These are phyloP conservation scores for Eulemur albifrons DNA, from an alignment of 2,797 vertebrate genomes.

Conservation along the genomic window DNA sequence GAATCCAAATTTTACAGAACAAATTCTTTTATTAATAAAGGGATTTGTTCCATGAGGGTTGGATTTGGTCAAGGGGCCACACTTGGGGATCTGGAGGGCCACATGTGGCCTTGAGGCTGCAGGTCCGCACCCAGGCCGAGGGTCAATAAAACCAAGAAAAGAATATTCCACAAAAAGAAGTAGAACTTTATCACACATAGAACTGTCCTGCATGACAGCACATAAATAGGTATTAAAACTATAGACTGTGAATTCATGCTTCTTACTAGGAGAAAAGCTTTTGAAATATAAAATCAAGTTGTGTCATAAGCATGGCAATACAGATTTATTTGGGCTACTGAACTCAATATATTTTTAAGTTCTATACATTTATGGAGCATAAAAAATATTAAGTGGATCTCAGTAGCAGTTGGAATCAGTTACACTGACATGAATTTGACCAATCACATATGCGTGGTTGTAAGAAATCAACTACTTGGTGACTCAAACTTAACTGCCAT, in stretches of 20 bases:
- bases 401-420: background rate
- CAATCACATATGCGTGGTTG: background rate
- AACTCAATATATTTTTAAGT: background rate
- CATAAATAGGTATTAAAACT: background rate
- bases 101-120: too few relatives aligned
- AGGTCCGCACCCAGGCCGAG: background rate
- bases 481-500: background rate
- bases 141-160: conserved; percentile 40
- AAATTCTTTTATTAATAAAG: too few relatives aligned
- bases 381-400: background rate
- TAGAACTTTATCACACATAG: background rate
- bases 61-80: too few relatives aligned
- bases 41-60: too few relatives aligned
- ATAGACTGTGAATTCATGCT: background rate
- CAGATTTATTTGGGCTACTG: background rate
- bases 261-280: background rate
- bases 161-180: conserved; percentile 7
- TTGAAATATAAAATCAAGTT: conserved; percentile 43
- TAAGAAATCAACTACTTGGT: background rate
- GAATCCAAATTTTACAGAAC: too few relatives aligned
- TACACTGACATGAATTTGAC: background rate
- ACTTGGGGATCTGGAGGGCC: too few relatives aligned
- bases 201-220: background rate
- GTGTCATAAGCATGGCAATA: background rate
- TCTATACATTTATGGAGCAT: background rate